These are phyloP conservation scores for Chunga burmeisteri DNA, from an alignment of 2,113 vertebrate genomes.

Conservation along the genomic window DNA sequence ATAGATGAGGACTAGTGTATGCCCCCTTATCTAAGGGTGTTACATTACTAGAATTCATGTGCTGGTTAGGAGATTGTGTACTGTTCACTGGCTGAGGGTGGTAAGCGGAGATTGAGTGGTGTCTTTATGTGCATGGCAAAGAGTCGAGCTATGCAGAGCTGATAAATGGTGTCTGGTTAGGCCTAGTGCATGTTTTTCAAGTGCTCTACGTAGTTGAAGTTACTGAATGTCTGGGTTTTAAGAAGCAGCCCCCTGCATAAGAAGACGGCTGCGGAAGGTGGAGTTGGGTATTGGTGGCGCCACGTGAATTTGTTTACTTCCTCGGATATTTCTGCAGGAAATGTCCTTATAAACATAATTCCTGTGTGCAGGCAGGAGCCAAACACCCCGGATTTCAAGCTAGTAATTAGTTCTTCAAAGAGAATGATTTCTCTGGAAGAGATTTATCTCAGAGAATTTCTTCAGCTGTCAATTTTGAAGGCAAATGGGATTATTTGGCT, in stretches of 20 bases:
- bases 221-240: background rate
- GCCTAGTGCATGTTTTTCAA: background rate
- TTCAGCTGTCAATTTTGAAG: background rate
- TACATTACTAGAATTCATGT: fast-evolving
- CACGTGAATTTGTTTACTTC: constrained; percentile 12
- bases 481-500: background rate
- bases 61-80: fast-evolving
- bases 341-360: background rate
- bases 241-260: background rate
- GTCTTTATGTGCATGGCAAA: background rate
- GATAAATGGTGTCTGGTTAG: background rate
- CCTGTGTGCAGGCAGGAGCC: background rate
- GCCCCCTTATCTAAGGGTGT: too few relatives aligned
- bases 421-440: background rate
- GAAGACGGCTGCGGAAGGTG: background rate
- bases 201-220: background rate
- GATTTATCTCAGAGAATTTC: background rate
- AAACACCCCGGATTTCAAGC: background rate
- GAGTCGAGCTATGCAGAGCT: background rate
- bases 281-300: background rate
- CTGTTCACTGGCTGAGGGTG: background rate
- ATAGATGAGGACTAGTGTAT: background rate
- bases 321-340: constrained; percentile 5
- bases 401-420: background rate
- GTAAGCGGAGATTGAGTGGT: background rate